Base-by-base conservation (phyloP, 1,140 invertebrate species). In the Neodiprion lecontei region DNA sequence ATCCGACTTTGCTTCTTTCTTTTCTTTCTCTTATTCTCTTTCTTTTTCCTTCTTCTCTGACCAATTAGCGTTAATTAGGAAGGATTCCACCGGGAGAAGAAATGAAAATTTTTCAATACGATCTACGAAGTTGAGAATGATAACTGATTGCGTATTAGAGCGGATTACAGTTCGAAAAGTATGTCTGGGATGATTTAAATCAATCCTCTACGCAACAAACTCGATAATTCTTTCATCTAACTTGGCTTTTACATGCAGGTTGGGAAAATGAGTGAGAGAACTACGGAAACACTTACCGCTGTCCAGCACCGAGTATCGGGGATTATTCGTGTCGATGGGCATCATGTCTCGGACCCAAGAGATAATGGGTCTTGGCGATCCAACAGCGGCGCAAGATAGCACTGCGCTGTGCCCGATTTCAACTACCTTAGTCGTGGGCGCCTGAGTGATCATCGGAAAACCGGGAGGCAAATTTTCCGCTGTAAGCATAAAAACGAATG, bases 351-450 rank as follows among this genome's bases (percentile, higher is more conserved):
- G 95, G 72, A 99, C 91, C 98, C 98, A 99, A 70, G 94, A 92
- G 76, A 99, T 95, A 82, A 91, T 93, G 1, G 97, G 96, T 9
- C 93, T 84, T 5, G 97, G 97, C 81, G 92, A 94, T 50, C 97
- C 98, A 21, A 91, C 91, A 14, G 96, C 97, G 72, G 94, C 91
- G 88, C 98, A 99, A 17, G 93, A 92, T 74, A 99, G 91, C 8
- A 96, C 91, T 0, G 97, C 94, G 28, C 93, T 96, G 86, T 96
- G 95, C n/a, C 96, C 97, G 79, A 96, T 96, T 89, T 99, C 98
- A 48, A 99, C 97, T 68, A 98, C 97, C 89, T 97, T 95, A 17
- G 93, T 94, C 48, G 91, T 91, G 0, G 97, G 96, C 76, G 94
- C 88, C 78, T 94, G 93, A 21, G 92, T 93, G 82, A 99, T 97